phyloP scores from a whole-genome alignment of 2,113 vertebrate genomes.

The Micromys minutus region DNA sequence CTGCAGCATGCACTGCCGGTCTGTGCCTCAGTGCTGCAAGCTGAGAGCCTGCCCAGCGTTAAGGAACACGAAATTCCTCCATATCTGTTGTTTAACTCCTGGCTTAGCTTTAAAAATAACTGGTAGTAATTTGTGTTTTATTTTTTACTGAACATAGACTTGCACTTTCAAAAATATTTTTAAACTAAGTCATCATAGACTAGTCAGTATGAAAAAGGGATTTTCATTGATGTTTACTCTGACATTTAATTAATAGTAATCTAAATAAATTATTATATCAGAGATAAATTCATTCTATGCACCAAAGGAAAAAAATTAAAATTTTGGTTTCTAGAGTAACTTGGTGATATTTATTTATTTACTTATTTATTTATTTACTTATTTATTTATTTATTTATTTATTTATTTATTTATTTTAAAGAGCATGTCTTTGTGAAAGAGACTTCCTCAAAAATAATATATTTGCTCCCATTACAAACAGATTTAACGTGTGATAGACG shows the following conservation, averaged over 20 bases:
- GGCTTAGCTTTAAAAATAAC: background rate
- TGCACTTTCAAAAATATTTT: conserved; percentile 30
- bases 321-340: background rate
- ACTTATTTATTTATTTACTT: conserved; percentile 50
- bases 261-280: conserved; percentile 57
- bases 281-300: background rate
- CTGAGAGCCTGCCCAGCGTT: background rate
- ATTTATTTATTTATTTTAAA: conserved; percentile 46
- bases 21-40: background rate
- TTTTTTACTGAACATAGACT: conserved; percentile 42
- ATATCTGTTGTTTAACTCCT: background rate
- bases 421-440: background rate
- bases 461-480: background rate
- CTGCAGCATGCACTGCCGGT: background rate
- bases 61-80: background rate
- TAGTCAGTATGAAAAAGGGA: background rate
- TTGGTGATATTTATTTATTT: conserved; percentile 5
- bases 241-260: conserved; percentile 36
- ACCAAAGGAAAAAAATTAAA: conserved; percentile 22
- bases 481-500: background rate
- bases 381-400: background rate
- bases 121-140: background rate
- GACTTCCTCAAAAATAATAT: conserved; percentile 2
- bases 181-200: conserved; percentile 22
- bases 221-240: conserved; percentile 42